phyloP scores from a whole-genome alignment of 2,113 vertebrate species.

The Mungos mungo region DNA sequence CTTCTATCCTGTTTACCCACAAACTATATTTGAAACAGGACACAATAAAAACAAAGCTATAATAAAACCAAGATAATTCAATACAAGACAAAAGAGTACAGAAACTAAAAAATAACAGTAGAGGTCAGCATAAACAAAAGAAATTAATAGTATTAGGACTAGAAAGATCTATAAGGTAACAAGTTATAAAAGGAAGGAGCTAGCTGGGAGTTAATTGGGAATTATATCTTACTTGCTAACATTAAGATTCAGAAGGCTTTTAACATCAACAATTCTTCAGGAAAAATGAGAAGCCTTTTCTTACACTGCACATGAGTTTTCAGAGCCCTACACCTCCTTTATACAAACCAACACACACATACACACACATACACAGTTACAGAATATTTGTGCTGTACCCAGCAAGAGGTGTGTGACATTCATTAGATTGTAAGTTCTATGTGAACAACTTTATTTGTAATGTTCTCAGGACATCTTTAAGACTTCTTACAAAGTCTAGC shows the following conservation, averaged over 20 bases:
- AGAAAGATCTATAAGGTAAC: not conserved
- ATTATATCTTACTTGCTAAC: not conserved
- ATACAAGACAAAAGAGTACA: not conserved
- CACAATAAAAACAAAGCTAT: constrained; percentile 2
- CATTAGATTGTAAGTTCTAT: not conserved
- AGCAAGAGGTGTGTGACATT: not conserved
- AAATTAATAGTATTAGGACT: not conserved
- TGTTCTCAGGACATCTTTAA: not conserved
- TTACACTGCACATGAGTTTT: not conserved
- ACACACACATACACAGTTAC: not conserved
- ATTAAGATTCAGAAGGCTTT: not conserved
- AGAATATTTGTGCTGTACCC: not conserved
- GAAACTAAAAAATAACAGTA: not conserved
- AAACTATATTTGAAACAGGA: not conserved
- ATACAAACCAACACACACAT: not conserved
- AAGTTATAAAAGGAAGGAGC: not conserved
- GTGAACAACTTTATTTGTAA: not conserved
- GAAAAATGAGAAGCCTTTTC: not conserved
- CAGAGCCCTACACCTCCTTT: not conserved
- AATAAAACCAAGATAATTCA: constrained; percentile 28
- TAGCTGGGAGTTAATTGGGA: not conserved
- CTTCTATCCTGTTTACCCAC: not conserved
- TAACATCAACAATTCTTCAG: not conserved
- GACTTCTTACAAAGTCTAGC: not conserved
- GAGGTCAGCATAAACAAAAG: not conserved